Evolutionary conservation across 2,113 vertebrate genomes (phyloP), one percentile per base, ranked within the genome.

Genomic region (Eulemur rufifrons): DNA sequence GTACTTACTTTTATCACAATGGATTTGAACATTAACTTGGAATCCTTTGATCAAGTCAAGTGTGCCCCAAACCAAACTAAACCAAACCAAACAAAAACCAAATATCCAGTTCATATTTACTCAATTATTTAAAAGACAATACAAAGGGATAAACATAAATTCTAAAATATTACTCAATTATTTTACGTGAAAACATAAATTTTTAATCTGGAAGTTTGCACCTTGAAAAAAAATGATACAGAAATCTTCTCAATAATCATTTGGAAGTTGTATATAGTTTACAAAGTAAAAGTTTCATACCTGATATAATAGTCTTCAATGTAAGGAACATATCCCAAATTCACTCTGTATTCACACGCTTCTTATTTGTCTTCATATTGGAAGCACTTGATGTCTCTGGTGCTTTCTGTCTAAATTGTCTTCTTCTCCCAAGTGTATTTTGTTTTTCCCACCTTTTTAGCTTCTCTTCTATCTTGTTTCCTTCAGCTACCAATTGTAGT

Each of bases 331-430:
- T 25, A 54, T 87, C 3, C 32, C 74, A n/a, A 88, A 81, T 87
- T 87, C 14, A 73, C 45, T 8, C 25, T 50, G 14, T 23, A 27
- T 45, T 89, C 66, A 59, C 27, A 61, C 3, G 8, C 76, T 17
- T 85, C 23, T 7, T 91, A 3, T 76, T 71, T 93, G 32, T 74
- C 83, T 69, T 96, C 39, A 80, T 61, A 86, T 27, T 94, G 8
- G n/a, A 85, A 54, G n/a, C 9, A 15, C 37, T 68, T 42, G 7
- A 63, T 23, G 37, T 52, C 10, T 76, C 50, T 59, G 27, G n/a
- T 91, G 2, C n/a, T 87, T 96, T 95, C 59, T 77, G 17, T 71
- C 56, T 80, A 69, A 92, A 92, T 63, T 63, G 23, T 83, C 61
- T 71, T 17, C 34, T 91, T 78, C 52, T 32, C 37, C 32, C 12